A percentile compares a stretch with the other conserved stretches of the same genome.
Conservation (phyloP, 2,113 vertebrate species). For the Lipophrys pholis region DNA sequence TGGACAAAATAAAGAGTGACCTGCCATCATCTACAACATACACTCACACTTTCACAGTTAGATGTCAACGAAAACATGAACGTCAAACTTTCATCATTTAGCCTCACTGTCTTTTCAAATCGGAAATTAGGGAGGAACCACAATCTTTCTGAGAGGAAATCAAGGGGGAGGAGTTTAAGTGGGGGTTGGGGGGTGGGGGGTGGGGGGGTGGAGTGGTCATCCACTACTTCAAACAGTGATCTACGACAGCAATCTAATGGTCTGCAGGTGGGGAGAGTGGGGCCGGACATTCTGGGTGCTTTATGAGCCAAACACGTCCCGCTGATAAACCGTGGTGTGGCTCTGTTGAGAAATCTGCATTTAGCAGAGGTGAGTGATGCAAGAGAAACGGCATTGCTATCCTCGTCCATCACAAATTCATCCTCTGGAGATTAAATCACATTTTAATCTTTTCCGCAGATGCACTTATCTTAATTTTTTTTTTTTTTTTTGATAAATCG, state of each 20-base stretch:
- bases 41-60: no score
- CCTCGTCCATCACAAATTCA: constrained; percentile 48
- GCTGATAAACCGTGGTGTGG: constrained; percentile 58
- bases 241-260: constrained; percentile 47
- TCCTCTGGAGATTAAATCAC: constrained; percentile 12
- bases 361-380: constrained; percentile 42
- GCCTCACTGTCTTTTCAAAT: no score
- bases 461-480: neutral
- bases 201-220: no score
- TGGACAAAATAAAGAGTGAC: no score
- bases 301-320: constrained; percentile 61
- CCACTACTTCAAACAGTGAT: constrained; percentile 38
- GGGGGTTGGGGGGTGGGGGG: no score
- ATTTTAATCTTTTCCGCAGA: constrained; percentile 18
- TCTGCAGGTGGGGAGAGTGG: constrained; percentile 14
- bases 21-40: no score
- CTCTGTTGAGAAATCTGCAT: constrained; percentile 38
- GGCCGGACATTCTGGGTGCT: constrained; percentile 35
- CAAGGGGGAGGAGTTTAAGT: no score
- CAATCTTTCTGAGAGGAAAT: no score
- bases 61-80: no score
- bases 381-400: constrained; percentile 12
- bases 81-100: no score
- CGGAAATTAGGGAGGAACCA: neutral
- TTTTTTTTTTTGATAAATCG: constrained; percentile 4